These are phyloP conservation scores for Anthrax anthrax DNA, from an alignment of 2,888 invertebrate genomes.

Conservation along the genomic window DNA sequence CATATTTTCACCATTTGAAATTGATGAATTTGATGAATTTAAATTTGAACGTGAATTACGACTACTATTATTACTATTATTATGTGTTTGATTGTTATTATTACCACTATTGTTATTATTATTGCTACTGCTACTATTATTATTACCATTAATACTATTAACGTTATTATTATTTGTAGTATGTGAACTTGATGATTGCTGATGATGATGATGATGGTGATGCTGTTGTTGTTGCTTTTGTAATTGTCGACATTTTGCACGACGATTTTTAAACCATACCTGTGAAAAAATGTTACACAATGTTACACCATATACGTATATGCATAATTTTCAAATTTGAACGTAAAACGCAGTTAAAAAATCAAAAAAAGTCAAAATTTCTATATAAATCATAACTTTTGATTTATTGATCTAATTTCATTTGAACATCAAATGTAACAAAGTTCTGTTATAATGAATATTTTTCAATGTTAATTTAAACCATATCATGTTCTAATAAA, in stretches of 20 bases:
- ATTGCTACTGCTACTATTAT: constrained; percentile 9
- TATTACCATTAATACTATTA: neutral
- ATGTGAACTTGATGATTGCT: neutral
- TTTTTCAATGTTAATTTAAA: no score
- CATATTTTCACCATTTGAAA: neutral
- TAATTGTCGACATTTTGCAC: constrained; percentile 81
- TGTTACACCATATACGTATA: no score
- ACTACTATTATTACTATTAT: neutral
- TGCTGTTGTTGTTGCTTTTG: constrained; percentile 41
- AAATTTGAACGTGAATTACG: constrained; percentile 5
- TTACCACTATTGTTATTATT: constrained; percentile 9
- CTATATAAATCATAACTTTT: no score
- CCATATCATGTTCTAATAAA: no score
- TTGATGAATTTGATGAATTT: constrained; percentile 7
- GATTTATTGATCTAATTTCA: no score
- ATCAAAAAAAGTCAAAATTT: no score
- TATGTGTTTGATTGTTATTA: neutral
- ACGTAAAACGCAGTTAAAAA: no score
- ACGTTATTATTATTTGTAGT: neutral
- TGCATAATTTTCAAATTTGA: no score
- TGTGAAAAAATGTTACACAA: constrained; percentile 32
- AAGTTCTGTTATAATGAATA: no score
- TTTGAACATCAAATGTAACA: no score
- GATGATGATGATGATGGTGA: constrained; percentile 1
- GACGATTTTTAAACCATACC: constrained; percentile 96